Percentiles rank a stretch among this genome's conserved stretches.
Conservation (phyloP, 2,888 invertebrate species). For the Furcula furcula region DNA sequence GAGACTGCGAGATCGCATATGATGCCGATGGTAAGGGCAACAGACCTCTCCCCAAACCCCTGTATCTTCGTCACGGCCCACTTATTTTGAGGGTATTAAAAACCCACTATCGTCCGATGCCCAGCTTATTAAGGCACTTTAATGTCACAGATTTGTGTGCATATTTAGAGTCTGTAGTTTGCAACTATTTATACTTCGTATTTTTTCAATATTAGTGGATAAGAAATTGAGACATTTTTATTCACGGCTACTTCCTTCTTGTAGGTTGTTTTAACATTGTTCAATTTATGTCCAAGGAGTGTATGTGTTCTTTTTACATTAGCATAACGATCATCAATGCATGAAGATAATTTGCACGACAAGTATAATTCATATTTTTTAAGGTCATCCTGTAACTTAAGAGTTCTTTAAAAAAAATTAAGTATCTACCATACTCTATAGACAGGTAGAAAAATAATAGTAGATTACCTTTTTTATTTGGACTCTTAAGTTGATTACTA, state of each 20-base stretch:
- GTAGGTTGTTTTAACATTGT: constrained; percentile 34
- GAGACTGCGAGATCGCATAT: constrained; percentile 86
- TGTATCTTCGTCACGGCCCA: constrained; percentile 69
- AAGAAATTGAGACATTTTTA: constrained; percentile 55
- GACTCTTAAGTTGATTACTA: constrained; percentile 17
- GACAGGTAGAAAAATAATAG: too few relatives aligned
- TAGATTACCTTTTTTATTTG: constrained; percentile 1
- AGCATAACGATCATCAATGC: not conserved
- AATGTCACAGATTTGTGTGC: constrained; percentile 33
- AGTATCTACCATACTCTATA: not conserved
- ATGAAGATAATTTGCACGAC: not conserved
- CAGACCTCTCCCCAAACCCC: constrained; percentile 58
- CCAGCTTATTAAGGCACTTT: constrained; percentile 28
- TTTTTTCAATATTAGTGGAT: constrained; percentile 48
- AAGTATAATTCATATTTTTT: not conserved
- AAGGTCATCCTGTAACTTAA: too few relatives aligned
- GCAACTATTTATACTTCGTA: constrained; percentile 23
- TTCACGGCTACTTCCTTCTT: constrained; percentile 47
- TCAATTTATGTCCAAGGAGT: constrained; percentile 43
- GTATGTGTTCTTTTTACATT: constrained; percentile 62
- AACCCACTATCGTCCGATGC: constrained; percentile 22
- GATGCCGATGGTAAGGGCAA: constrained; percentile 87
- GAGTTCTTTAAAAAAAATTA: too few relatives aligned
- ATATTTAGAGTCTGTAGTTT: constrained; percentile 37
- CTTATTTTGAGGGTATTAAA: constrained; percentile 19